Evolutionary conservation across 2,888 invertebrate genomes (phyloP), one percentile per base, ranked within the genome.

Genomic region (Tetheella fluctuosa): DNA sequence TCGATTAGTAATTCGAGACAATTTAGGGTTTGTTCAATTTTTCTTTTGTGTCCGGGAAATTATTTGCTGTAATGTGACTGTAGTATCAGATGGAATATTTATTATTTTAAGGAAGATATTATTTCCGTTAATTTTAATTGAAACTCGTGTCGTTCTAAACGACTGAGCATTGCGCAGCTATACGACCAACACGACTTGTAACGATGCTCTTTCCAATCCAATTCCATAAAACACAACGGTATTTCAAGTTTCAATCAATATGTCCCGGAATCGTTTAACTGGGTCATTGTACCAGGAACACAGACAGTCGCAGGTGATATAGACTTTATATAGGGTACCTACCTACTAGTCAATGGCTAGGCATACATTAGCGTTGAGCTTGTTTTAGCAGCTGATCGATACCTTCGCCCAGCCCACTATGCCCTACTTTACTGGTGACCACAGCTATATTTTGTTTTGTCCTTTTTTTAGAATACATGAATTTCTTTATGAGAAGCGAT

Each of bases 321-420:
- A 74, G 83, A 84, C 79, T 80, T 71, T 83, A 77, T 79, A 75
- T 81, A 79, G 80, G 76, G 76, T 77, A 76, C n/a, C n/a, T n/a
- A n/a, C n/a, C n/a, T 79, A 81, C 79, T 85, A 81, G 83, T 78
- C 83, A 73, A 71, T 74, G 77, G 82, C 85, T 80, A 90, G 89
- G 85, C 88, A 85, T 85, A 74, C 86, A 81, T 74, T 73, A 81
- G 77, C 80, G 80, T 76, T 79, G 80, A 67, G 84, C 83, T 88
- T 84, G 88, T 89, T 91, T 89, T 89, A 91, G 86, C 82, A 69
- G 60, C 86, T 91, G 89, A 90, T 92, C 92, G 88, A 92, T 92
- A 92, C 82, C 75, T 72, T 71, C 76, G 76, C 77, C 73, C 84
- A 78, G 75, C 84, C 82, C 79, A 86, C 84, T 79, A 83, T 85